Evolutionary conservation across 2,888 invertebrate species (phyloP), one percentile per base, ranked within the genome.

Genomic region (Melieria picta): DNA sequence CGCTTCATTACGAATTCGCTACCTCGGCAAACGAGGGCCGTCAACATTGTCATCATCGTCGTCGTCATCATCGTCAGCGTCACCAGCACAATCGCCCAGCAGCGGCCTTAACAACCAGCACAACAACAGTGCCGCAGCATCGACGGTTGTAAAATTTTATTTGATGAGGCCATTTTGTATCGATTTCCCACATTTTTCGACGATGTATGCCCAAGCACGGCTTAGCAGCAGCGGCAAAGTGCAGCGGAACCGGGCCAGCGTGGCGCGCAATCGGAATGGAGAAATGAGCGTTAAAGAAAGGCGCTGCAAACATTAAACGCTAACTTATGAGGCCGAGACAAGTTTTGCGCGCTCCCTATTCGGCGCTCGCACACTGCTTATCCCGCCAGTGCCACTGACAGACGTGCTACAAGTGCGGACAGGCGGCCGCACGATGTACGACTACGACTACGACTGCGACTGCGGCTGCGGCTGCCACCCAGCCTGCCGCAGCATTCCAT

Each of bases 151-250:
- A 79, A 80, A 79, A 80, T 81, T 81, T 81, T 81, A 81, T 81
- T 79, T 79, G 80, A 80, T 79, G 80, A 81, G 78, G 80, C 79
- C 78, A 80, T 81, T 80, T 80, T 79, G 79, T 80, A 81, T 81
- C 80, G 81, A 81, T 81, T 81, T 79, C 79, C 77, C 79, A 80
- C 80, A 81, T 80, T 76, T 79, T 76, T 76, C 71, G 77, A 78
- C 77, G 77, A 76, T 77, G 77, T 68, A 72, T 70, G 58, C 65
- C 69, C 30, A 2, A 45, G 30, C 61, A 30, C 56, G 58, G 16
- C 42, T 30, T 30, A 30, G 13, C 42, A n/a, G 60, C 57, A 64
- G 30, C 46, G 63, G 52, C 63, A 47, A 55, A 56, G 42, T 46
- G 45, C 50, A 57, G 7, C 56, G 42, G 55, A 30, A 30, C 30